Evolutionary conservation across 2,113 vertebrate genomes (phyloP).

Genomic region (Chaetura pelagica): DNA sequence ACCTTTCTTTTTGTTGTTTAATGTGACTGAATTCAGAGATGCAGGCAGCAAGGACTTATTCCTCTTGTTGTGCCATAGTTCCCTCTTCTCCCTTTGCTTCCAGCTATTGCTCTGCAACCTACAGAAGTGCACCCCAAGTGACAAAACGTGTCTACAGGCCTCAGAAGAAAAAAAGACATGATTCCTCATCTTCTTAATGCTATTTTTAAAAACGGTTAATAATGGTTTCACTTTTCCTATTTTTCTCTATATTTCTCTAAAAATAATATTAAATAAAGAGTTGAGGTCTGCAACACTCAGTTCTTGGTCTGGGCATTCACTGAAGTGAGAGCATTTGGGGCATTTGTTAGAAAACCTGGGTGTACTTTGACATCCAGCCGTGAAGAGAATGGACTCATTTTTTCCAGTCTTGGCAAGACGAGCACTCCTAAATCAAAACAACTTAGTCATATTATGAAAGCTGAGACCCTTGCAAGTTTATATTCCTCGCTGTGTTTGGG

Average conservation of each 20-base stretch:
- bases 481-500: neutral
- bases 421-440: slow-evolving; percentile 57
- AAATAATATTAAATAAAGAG: neutral
- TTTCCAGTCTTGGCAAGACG: slow-evolving; percentile 57
- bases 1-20: neutral
- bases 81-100: neutral
- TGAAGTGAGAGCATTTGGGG: neutral
- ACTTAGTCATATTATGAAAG: slow-evolving; percentile 62
- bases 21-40: neutral
- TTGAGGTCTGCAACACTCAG: neutral
- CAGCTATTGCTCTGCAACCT: neutral
- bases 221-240: neutral
- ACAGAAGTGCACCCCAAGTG: neutral
- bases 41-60: neutral
- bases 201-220: neutral
- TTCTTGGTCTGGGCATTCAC: neutral
- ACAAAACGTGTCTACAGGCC: neutral
- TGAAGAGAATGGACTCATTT: slow-evolving; percentile 47
- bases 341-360: slow-evolving; percentile 30
- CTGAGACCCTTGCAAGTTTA: slow-evolving; percentile 43
- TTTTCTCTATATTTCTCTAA: neutral
- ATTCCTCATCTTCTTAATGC: neutral
- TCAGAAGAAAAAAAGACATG: neutral
- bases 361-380: slow-evolving; percentile 31
- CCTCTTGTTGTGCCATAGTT: neutral